Evolutionary conservation across 2,888 invertebrate genomes (phyloP).

Genomic region (Lasioglossum zephyrum): DNA sequence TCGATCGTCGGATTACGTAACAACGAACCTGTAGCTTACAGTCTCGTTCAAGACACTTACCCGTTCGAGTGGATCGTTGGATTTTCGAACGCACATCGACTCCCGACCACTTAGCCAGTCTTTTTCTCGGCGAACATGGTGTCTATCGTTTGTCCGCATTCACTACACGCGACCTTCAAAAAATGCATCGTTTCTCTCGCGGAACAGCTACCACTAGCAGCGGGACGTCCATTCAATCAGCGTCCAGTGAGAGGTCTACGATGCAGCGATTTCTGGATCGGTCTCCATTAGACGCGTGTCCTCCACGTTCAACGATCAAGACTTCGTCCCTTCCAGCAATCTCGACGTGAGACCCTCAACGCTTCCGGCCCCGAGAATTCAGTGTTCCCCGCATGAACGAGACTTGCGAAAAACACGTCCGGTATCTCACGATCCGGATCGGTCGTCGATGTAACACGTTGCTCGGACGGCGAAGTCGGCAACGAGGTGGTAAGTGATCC

Average conservation of each 20-base stretch:
- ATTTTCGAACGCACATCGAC: slow-evolving; percentile 16
- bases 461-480: not conserved
- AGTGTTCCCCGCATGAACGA: not conserved
- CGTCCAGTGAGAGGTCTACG: not conserved
- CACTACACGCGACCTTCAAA: slow-evolving; percentile 26
- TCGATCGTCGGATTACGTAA: not conserved
- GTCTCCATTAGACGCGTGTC: not conserved
- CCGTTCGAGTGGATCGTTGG: not conserved
- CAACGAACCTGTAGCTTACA: slow-evolving; percentile 13
- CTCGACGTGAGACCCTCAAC: not conserved
- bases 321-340: not conserved
- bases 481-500: slow-evolving; percentile 45
- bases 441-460: not conserved
- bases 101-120: slow-evolving; percentile 30
- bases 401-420: not conserved
- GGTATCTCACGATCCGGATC: not conserved
- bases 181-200: slow-evolving; percentile 34
- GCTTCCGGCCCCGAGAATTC: not conserved
- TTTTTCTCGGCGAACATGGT: slow-evolving; percentile 1
- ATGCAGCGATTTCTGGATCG: not conserved
- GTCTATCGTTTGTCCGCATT: not conserved
- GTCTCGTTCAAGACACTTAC: slow-evolving; percentile 21
- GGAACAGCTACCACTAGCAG: slow-evolving; percentile 8
- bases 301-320: slow-evolving; percentile 1
- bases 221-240: slow-evolving; percentile 33